These are phyloP conservation scores for Belgica antarctica DNA, from an alignment of 2,888 invertebrate species.

Conservation along the genomic window DNA sequence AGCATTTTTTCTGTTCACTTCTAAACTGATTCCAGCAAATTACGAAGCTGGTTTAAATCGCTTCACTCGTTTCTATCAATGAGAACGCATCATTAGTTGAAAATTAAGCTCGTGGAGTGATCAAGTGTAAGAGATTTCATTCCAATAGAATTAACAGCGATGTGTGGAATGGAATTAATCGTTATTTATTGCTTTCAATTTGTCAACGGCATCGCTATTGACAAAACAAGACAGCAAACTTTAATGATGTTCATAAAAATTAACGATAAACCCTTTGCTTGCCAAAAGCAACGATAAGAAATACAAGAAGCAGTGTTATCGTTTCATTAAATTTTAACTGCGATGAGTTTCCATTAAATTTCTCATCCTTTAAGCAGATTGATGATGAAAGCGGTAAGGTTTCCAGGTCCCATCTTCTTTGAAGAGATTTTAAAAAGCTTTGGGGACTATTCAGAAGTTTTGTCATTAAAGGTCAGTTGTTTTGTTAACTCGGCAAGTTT, in stretches of 20 bases:
- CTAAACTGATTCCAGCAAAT: constrained; percentile 17
- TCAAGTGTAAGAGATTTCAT: constrained; percentile 22
- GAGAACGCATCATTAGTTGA: not conserved
- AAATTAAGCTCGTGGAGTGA: not conserved
- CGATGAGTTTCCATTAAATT: not conserved
- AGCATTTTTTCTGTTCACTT: not conserved
- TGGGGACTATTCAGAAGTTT: too few relatives aligned
- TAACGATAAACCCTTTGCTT: constrained; percentile 21
- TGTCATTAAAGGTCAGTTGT: too few relatives aligned
- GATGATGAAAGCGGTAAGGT: too few relatives aligned
- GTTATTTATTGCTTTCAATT: constrained; percentile 22
- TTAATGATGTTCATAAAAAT: constrained; percentile 7
- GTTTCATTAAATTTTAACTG: constrained; percentile 7
- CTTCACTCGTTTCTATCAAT: not conserved
- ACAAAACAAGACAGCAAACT: too few relatives aligned
- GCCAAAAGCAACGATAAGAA: constrained; percentile 7
- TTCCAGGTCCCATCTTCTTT: too few relatives aligned
- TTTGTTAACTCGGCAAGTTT: too few relatives aligned
- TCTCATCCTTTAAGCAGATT: not conserved
- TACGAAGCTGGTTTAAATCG: not conserved
- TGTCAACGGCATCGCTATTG: constrained; percentile 2
- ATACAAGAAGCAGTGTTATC: too few relatives aligned
- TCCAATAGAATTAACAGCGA: constrained; percentile 1
- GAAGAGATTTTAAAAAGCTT: too few relatives aligned
- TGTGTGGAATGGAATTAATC: constrained; percentile 18